Evolutionary conservation across 2,888 invertebrate genomes (phyloP).

Genomic region (Auanema sp.): DNA sequence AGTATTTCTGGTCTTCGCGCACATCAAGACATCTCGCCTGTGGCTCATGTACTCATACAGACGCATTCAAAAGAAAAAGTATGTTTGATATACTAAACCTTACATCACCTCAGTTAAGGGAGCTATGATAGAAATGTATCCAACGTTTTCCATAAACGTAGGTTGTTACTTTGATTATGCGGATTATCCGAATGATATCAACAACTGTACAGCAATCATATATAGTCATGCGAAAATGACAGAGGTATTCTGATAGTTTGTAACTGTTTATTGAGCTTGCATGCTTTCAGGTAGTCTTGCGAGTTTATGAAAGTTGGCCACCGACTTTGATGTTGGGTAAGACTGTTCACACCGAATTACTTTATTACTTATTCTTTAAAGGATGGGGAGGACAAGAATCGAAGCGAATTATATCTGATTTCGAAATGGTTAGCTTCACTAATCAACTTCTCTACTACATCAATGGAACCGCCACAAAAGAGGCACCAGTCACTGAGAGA

Average conservation of each 20-base stretch:
- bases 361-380: constrained; percentile 18
- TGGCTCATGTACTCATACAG: constrained; percentile 39
- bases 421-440: constrained; percentile 41
- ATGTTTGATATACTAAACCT: not conserved
- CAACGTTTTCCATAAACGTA: constrained; percentile 55
- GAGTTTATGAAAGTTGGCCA: constrained; percentile 11
- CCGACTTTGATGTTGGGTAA: constrained; percentile 16
- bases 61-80: constrained; percentile 19
- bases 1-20: constrained; percentile 52
- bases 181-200: constrained; percentile 36
- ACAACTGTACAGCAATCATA: constrained; percentile 28
- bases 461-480: constrained; percentile 22
- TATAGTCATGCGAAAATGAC: constrained; percentile 28
- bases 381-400: constrained; percentile 49
- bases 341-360: not conserved
- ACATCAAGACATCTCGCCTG: constrained; percentile 44
- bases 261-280: not conserved
- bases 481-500: constrained; percentile 33
- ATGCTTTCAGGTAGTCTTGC: constrained; percentile 5
- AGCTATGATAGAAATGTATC: constrained; percentile 51
- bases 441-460: constrained; percentile 43
- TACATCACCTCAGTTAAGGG: constrained; percentile 12
- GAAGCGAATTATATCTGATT: constrained; percentile 53
- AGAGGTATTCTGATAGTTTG: constrained; percentile 10
- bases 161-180: constrained; percentile 57